phyloP scores from a whole-genome alignment of 2,113 vertebrate genomes.

The Vombatus ursinus region DNA sequence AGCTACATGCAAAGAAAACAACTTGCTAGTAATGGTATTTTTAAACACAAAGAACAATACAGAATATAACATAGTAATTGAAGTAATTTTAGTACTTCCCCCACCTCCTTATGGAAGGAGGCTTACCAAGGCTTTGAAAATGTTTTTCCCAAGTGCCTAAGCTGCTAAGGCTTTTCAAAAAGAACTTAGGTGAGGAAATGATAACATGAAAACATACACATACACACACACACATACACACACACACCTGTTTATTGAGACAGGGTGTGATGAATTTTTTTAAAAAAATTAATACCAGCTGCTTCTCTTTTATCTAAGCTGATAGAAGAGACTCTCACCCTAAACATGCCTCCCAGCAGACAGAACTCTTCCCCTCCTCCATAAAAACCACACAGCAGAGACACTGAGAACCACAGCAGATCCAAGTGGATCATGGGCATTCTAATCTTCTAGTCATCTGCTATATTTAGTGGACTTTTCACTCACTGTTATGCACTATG shows the following conservation, averaged over 20 bases:
- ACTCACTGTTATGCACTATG: not conserved
- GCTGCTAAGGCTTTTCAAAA: conserved; percentile 24
- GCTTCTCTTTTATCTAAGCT: not conserved
- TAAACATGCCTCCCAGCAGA: not conserved
- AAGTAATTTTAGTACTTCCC: not conserved
- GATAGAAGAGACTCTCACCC: not conserved
- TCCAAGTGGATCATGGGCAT: not conserved
- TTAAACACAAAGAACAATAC: not conserved
- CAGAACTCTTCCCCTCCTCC: not conserved
- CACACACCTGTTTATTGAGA: not conserved
- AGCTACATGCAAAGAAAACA: not conserved
- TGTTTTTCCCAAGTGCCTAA: conserved; percentile 4
- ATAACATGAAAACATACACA: not conserved
- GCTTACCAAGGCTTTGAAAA: conserved; percentile 23
- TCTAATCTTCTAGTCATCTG: not conserved
- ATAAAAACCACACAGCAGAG: not conserved
- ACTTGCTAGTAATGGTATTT: not conserved
- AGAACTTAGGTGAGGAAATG: not conserved
- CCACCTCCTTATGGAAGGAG: not conserved
- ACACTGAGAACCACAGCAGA: not conserved
- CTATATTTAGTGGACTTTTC: not conserved
- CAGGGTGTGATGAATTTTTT: not conserved
- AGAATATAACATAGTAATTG: not conserved
- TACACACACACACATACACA: not conserved
- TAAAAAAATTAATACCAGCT: not conserved